These are phyloP conservation scores for Nycteola revayana DNA, from an alignment of 2,888 invertebrate species.

Conservation along the genomic window DNA sequence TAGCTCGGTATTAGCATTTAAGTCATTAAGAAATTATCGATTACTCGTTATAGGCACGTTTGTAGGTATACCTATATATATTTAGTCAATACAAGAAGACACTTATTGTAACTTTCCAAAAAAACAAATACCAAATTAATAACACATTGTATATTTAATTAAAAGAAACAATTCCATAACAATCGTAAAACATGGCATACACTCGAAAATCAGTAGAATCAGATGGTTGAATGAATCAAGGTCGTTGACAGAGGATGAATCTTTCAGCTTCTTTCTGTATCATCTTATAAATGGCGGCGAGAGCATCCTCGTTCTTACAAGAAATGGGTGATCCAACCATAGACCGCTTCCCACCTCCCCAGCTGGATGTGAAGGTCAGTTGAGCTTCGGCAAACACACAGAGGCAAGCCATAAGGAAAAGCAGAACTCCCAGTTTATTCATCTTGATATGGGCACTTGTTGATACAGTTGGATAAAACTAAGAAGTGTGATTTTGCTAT, in stretches of 20 bases:
- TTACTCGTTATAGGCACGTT: too few species aligned
- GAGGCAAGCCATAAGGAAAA: constrained; percentile 50
- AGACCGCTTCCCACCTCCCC: constrained; percentile 68
- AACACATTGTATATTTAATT: too few species aligned
- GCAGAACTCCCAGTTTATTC: constrained; percentile 46
- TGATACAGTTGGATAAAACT: not conserved
- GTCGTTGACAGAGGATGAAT: constrained; percentile 65
- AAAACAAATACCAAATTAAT: too few species aligned
- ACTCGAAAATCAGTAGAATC: too few species aligned
- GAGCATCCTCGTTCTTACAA: constrained; percentile 61
- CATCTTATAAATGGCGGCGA: constrained; percentile 58
- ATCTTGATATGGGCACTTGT: constrained; percentile 33
- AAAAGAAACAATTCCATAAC: too few species aligned
- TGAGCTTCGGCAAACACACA: constrained; percentile 62
- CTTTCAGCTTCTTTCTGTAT: constrained; percentile 73
- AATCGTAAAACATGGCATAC: too few species aligned
- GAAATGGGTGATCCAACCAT: constrained; percentile 39
- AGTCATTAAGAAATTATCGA: too few species aligned
- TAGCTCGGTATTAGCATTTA: too few species aligned
- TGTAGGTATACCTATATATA: not conserved
- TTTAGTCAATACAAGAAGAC: not conserved
- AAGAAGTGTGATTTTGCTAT: constrained; percentile 9
- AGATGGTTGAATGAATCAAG: constrained; percentile 35
- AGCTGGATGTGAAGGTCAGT: constrained; percentile 81
- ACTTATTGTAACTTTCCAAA: too few species aligned